A percentile compares a stretch with the other conserved stretches of the same genome.
Evolutionary conservation across 2,113 vertebrate species (phyloP).

Genomic region (Gobiocypris rarus): DNA sequence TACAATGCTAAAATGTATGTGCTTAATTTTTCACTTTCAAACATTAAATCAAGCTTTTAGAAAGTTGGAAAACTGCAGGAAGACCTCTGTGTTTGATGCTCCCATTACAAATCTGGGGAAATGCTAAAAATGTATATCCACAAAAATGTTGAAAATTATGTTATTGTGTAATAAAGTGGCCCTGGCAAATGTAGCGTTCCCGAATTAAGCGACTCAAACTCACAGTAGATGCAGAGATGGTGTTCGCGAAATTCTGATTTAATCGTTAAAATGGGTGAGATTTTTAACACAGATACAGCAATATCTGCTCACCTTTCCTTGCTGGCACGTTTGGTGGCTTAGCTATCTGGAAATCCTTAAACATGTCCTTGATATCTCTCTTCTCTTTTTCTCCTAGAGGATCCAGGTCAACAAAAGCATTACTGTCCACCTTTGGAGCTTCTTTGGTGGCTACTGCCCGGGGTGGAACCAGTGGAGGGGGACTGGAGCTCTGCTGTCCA

Average conservation of each 20-base stretch:
- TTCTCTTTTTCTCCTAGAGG: constrained; percentile 83
- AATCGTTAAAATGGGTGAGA: not conserved
- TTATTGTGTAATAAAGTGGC: not conserved
- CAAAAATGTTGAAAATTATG: not conserved
- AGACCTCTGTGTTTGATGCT: not conserved
- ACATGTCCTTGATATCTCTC: constrained; percentile 83
- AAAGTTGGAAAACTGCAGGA: not conserved
- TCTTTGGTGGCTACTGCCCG: constrained; percentile 66
- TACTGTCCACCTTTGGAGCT: constrained; percentile 72
- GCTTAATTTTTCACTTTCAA: not conserved
- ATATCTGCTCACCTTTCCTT: constrained; percentile 75
- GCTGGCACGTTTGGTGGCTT: constrained; percentile 81
- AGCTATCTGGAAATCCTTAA: constrained; percentile 84
- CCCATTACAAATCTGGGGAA: not conserved
- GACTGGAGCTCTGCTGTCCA: constrained; percentile 44
- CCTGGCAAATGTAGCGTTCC: not conserved
- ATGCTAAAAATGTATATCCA: not conserved
- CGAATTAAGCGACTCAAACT: not conserved
- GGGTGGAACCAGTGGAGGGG: constrained; percentile 55
- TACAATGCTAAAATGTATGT: not conserved
- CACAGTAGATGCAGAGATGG: not conserved
- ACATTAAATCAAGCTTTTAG: not conserved
- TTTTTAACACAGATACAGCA: constrained; percentile 53
- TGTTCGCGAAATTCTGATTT: not conserved
- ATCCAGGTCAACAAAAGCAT: constrained; percentile 83